Evolutionary conservation across 2,888 invertebrate species (phyloP), one percentile per base, ranked within the genome.

Genomic region (Rotaria socialis): DNA sequence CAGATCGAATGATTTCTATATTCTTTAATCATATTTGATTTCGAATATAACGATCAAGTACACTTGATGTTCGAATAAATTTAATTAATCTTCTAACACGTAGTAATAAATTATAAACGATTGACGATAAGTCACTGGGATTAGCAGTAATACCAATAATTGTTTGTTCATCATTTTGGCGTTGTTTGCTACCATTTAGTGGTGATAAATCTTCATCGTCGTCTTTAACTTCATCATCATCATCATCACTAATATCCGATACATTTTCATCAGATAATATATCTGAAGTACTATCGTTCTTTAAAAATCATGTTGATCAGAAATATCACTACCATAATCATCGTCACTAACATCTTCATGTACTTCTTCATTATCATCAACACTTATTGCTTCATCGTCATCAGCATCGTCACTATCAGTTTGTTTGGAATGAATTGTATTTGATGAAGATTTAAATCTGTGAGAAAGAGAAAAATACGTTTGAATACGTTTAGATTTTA

Each of bases 271-370:
- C n/a, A n/a, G 58, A n/a, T 58, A 11, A 24, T 7, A 5, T n/a
- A 3, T 22, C 24, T 10, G n/a, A 6, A n/a, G 2, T 58, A 2
- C 7, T 10, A n/a, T 24, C 7, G 7, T 58, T 8, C 24, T 58
- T 7, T 1, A 2, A 2, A 4, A 19, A n/a, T 24, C 19, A n/a
- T n/a, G 3, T 10, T 5, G n/a, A n/a, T n/a, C n/a, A n/a, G n/a
- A n/a, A n/a, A n/a, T n/a, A n/a, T n/a, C n/a, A n/a, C n/a, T n/a
- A n/a, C n/a, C 58, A 2, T 6, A 58, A n/a, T 19, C 58, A n/a
- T 58, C 58, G 11, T n/a, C n/a, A 58, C 2, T 10, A 58, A 5
- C 6, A 1, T n/a, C 19, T 22, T 58, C 19, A 7, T 1, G 24
- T 2, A 58, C 1, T 7, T 50, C n/a, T 58, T 58, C 58, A 58